These are phyloP conservation scores for Hydractinia echinata DNA, from an alignment of 30 jellyfish, hydroid and myxozoan species.

Conservation along the genomic window DNA sequence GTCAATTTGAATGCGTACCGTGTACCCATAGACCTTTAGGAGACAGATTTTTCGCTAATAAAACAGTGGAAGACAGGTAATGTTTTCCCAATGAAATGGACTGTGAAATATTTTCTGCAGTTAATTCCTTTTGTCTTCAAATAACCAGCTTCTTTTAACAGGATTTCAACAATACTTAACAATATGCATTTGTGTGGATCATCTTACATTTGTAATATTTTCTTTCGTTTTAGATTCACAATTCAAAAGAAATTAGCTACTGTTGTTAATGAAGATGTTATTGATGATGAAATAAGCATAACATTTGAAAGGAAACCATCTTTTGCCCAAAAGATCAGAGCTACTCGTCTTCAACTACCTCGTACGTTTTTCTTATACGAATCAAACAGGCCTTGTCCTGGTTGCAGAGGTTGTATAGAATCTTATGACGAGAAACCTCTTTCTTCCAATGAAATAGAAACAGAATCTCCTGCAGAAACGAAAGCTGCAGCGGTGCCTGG, in stretches of 20 bases:
- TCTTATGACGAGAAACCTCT: background rate
- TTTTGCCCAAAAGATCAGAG: constrained; percentile 61
- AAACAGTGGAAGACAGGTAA: background rate
- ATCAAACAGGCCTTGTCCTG: constrained; percentile 17
- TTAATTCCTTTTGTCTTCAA: no score
- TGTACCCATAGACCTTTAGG: background rate
- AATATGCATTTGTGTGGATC: no score
- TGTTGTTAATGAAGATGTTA: constrained; percentile 31
- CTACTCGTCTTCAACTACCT: constrained; percentile 72
- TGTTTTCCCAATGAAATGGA: no score
- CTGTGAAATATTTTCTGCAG: no score
- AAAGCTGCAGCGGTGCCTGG: background rate
- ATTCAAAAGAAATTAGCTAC: background rate
- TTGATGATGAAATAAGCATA: constrained; percentile 60
- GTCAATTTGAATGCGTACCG: no score
- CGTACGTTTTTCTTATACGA: constrained; percentile 49
- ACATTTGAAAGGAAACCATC: constrained; percentile 69
- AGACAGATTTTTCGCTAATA: background rate
- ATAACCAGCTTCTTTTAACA: no score
- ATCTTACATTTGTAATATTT: no score
- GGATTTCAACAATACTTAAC: no score
- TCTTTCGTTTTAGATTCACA: background rate
- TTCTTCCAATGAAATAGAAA: background rate
- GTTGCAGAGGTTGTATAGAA: constrained; percentile 27
- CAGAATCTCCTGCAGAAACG: background rate